These are phyloP conservation scores for Saxidomus purpurata DNA, from an alignment of 1,140 invertebrate species.

Conservation along the genomic window DNA sequence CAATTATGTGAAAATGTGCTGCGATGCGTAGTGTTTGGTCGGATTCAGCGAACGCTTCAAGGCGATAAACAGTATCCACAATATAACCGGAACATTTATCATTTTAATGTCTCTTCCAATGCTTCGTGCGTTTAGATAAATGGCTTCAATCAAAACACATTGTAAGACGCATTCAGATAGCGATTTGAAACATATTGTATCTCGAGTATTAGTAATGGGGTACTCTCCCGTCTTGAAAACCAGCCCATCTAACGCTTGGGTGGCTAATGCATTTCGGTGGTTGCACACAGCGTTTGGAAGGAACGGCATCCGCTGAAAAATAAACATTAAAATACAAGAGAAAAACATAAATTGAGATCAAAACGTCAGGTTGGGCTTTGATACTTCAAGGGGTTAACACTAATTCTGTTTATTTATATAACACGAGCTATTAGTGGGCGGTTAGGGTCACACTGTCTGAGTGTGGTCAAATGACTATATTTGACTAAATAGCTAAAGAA, in stretches of 20 bases:
- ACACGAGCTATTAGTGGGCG: not conserved
- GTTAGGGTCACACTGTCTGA: not conserved
- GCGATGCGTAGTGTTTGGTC: slow-evolving; percentile 45
- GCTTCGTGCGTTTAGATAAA: slow-evolving; percentile 56
- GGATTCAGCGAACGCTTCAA: slow-evolving; percentile 8
- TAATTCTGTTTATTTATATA: slow-evolving; percentile 22
- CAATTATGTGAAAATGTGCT: slow-evolving; percentile 63
- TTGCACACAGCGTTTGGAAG: not conserved
- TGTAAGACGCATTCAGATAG: slow-evolving; percentile 49
- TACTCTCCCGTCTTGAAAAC: not conserved
- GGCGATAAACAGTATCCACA: slow-evolving; percentile 3
- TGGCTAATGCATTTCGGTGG: slow-evolving; percentile 63
- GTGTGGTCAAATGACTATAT: not conserved
- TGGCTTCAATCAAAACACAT: slow-evolving; percentile 56
- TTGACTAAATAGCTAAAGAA: too few species aligned
- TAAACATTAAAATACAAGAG: slow-evolving; percentile 47
- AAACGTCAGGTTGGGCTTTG: slow-evolving; percentile 24
- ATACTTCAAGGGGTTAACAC: slow-evolving; percentile 14
- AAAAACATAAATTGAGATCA: slow-evolving; percentile 58
- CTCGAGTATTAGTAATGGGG: slow-evolving; percentile 53
- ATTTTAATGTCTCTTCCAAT: slow-evolving; percentile 59
- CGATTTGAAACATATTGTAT: slow-evolving; percentile 70
- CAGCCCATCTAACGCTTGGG: slow-evolving; percentile 53
- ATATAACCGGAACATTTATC: slow-evolving; percentile 59
- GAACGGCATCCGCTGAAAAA: slow-evolving; percentile 33